phyloP scores from a whole-genome alignment of 2,797 vertebrate genomes.

The Sternarchorhynchus goeldii region DNA sequence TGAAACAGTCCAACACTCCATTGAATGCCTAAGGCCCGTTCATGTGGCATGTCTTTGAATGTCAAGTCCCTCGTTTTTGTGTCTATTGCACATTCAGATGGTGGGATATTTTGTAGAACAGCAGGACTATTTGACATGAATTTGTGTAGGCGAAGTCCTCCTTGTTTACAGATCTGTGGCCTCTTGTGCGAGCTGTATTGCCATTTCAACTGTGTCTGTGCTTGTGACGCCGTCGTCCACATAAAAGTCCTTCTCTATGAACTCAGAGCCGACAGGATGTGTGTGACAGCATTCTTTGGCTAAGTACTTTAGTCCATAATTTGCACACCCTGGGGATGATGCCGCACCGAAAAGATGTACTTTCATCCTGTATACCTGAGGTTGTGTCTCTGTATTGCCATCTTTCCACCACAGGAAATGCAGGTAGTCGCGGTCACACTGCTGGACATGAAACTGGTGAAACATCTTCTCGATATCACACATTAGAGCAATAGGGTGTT shows the following conservation, averaged over 20 bases:
- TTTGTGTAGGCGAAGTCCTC: slow-evolving; percentile 27
- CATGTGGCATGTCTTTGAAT: slow-evolving; percentile 7
- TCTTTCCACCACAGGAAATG: neutral
- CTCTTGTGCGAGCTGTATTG: slow-evolving; percentile 36
- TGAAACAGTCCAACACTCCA: slow-evolving; percentile 24
- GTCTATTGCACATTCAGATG: slow-evolving; percentile 27
- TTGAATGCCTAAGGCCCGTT: slow-evolving; percentile 21
- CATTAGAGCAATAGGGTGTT: too few relatives aligned
- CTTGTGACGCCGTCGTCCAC: slow-evolving; percentile 42
- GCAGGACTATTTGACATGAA: slow-evolving; percentile 18
- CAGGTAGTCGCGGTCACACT: too few relatives aligned
- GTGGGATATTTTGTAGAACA: slow-evolving; percentile 32
- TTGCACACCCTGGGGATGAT: slow-evolving; percentile 34
- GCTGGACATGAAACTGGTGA: too few relatives aligned
- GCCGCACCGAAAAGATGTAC: slow-evolving; percentile 33
- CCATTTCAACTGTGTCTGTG: slow-evolving; percentile 21
- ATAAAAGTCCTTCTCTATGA: slow-evolving; percentile 40
- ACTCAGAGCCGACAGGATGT: slow-evolving; percentile 23
- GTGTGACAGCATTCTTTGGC: slow-evolving; percentile 20
- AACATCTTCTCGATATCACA: too few relatives aligned
- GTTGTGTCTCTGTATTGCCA: neutral
- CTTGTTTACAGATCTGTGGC: slow-evolving; percentile 29
- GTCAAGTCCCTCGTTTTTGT: slow-evolving; percentile 9
- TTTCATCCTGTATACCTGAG: slow-evolving; percentile 5
- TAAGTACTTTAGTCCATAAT: slow-evolving; percentile 31